These are phyloP conservation scores for Epizoanthus illoricatus DNA, from an alignment of 92 coral and sea anemone species.

Conservation along the genomic window DNA sequence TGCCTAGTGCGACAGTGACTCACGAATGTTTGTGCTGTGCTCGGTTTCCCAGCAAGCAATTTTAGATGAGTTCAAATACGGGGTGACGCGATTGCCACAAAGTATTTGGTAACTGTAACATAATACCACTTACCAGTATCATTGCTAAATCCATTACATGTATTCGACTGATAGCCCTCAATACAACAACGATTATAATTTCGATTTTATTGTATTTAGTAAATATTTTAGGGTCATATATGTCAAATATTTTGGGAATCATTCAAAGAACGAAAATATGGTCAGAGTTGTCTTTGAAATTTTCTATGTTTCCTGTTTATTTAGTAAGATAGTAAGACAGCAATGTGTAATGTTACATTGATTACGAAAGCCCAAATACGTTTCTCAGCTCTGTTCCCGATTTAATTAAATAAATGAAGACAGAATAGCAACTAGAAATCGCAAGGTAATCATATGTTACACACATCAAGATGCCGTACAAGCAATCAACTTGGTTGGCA, in stretches of 20 bases:
- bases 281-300: background rate
- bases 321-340: background rate
- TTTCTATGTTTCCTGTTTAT: background rate
- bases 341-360: background rate
- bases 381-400: too few species aligned
- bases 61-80: constrained; percentile 21
- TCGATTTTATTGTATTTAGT: constrained; percentile 3
- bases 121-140: constrained; percentile 17
- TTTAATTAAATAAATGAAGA: background rate
- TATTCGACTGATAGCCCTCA: constrained; percentile 7
- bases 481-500: background rate
- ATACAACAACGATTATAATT: constrained; percentile 15
- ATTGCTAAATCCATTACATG: constrained; percentile 31
- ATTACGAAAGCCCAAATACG: background rate
- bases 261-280: background rate
- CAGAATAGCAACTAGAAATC: too few species aligned
- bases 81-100: constrained; percentile 24
- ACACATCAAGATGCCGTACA: too few species aligned
- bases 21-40: background rate
- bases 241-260: constrained; percentile 22
- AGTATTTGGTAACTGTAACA: constrained; percentile 17
- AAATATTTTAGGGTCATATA: constrained; percentile 8
- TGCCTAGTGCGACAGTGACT: background rate
- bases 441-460: too few species aligned
- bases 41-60: constrained; percentile 11